Percentiles rank a stretch among this genome's conserved stretches.
Evolutionary conservation across 2,888 invertebrate genomes (phyloP).

Genomic region (Synergus laeviventris): DNA sequence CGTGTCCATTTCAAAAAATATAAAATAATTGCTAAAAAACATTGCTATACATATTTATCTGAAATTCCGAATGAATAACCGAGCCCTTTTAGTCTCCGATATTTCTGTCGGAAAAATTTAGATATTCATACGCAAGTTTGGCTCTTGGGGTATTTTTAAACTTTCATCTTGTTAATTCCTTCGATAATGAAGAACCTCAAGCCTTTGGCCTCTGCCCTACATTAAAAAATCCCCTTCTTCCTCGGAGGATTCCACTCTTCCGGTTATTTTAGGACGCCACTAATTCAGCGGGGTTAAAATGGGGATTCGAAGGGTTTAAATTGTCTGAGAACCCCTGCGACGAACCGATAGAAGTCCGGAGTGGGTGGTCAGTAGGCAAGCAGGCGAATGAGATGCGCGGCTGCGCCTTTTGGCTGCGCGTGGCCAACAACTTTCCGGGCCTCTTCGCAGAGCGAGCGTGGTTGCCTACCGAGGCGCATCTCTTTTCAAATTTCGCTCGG

Average conservation of each 20-base stretch:
- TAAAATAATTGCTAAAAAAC: too few species aligned
- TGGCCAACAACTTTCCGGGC: slow-evolving; percentile 49
- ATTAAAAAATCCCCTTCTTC: neutral
- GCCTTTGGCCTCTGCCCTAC: neutral
- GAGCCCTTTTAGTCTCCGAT: too few species aligned
- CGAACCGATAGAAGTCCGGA: slow-evolving; percentile 30
- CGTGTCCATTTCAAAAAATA: too few species aligned
- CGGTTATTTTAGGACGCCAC: slow-evolving; percentile 32
- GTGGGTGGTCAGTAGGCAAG: slow-evolving; percentile 34
- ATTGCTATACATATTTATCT: too few species aligned
- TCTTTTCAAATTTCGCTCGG: slow-evolving; percentile 44
- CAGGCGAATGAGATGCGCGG: slow-evolving; percentile 51
- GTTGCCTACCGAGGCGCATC: slow-evolving; percentile 53
- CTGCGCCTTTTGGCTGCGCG: slow-evolving; percentile 54
- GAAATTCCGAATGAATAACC: too few species aligned
- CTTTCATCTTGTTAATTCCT: neutral
- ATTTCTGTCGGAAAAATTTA: too few species aligned
- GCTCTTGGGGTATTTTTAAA: neutral
- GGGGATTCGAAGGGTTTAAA: slow-evolving; percentile 32
- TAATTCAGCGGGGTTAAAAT: slow-evolving; percentile 22
- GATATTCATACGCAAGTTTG: too few species aligned
- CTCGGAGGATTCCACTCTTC: slow-evolving; percentile 3
- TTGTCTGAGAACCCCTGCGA: slow-evolving; percentile 35
- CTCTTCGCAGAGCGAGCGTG: slow-evolving; percentile 54
- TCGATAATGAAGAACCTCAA: neutral